A percentile compares a stretch with the other conserved stretches of the same genome.
Evolutionary conservation across 1,140 invertebrate genomes (phyloP).

Genomic region (Zaprionus ornatus): DNA sequence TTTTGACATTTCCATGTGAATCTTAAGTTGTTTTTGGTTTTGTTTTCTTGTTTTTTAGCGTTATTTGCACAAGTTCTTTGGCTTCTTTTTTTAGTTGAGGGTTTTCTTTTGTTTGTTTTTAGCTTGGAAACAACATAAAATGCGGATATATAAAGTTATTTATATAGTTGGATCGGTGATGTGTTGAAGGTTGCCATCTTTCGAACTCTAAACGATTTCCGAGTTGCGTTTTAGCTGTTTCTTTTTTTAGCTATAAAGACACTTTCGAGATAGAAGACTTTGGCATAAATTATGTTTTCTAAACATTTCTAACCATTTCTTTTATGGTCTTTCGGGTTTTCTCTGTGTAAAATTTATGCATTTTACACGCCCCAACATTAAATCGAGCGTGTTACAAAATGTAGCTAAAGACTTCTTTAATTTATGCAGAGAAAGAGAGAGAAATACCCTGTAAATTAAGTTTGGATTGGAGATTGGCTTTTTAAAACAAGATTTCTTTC

Average conservation of each 20-base stretch:
- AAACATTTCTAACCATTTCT: not conserved
- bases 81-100: conserved; percentile 17
- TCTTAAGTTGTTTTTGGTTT: too few species aligned
- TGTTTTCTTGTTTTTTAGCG: not conserved
- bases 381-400: conserved; percentile 61
- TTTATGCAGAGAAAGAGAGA: not conserved
- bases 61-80: conserved; percentile 42
- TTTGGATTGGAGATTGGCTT: too few species aligned
- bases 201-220: conserved; percentile 16
- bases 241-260: not conserved
- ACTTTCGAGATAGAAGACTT: not conserved
- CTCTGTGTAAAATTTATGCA: conserved; percentile 34
- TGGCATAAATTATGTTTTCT: not conserved
- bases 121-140: conserved; percentile 15
- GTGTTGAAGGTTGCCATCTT: conserved; percentile 19
- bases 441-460: conserved; percentile 15
- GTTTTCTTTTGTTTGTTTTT: conserved; percentile 32
- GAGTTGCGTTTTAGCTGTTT: conserved; percentile 8
- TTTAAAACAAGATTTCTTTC: too few species aligned
- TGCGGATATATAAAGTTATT: conserved; percentile 35
- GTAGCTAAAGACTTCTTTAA: conserved; percentile 1
- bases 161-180: not conserved
- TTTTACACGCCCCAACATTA: conserved; percentile 46
- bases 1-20: conserved; percentile 29
- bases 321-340: not conserved